Percentiles rank a stretch among this genome's conserved stretches.
Conservation (phyloP, 2,113 vertebrate genomes). For the Nothoprocta pentlandii region DNA sequence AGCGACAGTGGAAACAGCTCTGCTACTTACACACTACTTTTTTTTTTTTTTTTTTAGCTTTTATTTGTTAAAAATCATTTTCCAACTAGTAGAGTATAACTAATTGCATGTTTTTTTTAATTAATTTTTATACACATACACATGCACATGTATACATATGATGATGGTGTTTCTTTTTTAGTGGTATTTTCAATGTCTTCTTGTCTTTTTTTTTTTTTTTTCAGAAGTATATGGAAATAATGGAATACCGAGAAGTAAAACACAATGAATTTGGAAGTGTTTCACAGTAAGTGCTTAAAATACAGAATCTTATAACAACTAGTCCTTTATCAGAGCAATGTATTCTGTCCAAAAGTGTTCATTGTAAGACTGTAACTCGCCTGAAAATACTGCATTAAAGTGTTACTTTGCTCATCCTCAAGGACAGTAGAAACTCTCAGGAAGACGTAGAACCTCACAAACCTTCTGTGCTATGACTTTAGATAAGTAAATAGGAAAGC, state of each 20-base stretch:
- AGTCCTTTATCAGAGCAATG: neutral
- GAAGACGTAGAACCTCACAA: neutral
- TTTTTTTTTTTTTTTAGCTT: neutral
- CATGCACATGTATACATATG: too few relatives aligned
- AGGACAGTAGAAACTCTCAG: neutral
- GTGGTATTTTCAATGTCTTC: too few relatives aligned
- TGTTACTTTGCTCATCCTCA: neutral
- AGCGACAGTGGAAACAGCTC: neutral
- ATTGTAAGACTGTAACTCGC: neutral
- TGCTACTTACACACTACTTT: neutral
- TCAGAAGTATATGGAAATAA: neutral
- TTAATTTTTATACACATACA: too few relatives aligned
- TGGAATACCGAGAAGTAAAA: neutral
- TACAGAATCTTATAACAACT: neutral
- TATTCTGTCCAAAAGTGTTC: neutral
- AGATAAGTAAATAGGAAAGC: neutral
- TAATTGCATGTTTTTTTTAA: too few relatives aligned
- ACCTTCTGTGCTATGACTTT: neutral
- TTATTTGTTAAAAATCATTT: too few relatives aligned
- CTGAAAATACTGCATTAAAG: neutral
- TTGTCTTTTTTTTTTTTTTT: too few relatives aligned
- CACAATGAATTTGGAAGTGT: neutral
- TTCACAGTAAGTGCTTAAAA: neutral
- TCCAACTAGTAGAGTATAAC: too few relatives aligned
- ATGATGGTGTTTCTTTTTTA: too few relatives aligned